Conservation (phyloP, 2,888 invertebrate species). For the Lymantria monacha region DNA sequence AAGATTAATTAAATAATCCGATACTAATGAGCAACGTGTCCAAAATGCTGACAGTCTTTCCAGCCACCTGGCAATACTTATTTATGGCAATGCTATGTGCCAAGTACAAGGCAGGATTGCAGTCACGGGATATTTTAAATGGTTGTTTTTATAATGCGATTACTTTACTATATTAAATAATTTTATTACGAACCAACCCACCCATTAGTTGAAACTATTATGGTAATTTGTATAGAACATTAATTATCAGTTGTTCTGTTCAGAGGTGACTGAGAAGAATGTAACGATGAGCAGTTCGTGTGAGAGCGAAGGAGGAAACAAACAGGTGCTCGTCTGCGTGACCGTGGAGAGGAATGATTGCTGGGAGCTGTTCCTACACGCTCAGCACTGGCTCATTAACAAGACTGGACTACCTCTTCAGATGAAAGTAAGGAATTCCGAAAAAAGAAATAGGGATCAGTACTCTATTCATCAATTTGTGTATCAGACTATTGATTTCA, state of each 20-base stretch:
- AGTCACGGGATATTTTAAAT: too few relatives aligned
- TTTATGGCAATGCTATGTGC: too few relatives aligned
- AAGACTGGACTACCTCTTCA: constrained; percentile 92
- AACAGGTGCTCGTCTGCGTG: constrained; percentile 86
- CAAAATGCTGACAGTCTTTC: too few relatives aligned
- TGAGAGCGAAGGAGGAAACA: constrained; percentile 84
- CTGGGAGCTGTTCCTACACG: constrained; percentile 86
- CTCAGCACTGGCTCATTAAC: constrained; percentile 95
- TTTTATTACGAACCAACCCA: too few relatives aligned
- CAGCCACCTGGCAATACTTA: too few relatives aligned
- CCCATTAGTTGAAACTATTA: too few relatives aligned
- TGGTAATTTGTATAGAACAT: background rate
- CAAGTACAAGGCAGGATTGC: too few relatives aligned
- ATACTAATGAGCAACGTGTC: too few relatives aligned
- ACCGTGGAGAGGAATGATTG: constrained; percentile 84
- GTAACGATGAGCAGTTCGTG: constrained; percentile 85
- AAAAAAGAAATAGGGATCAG: constrained; percentile 6
- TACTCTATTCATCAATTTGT: background rate
- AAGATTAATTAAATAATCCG: too few relatives aligned
- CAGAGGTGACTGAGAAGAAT: constrained; percentile 84
- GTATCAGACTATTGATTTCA: too few relatives aligned
- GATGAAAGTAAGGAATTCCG: constrained; percentile 83
- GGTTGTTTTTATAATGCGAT: too few relatives aligned
- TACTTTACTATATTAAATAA: too few relatives aligned
- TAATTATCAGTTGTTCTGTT: constrained; percentile 18